Conservation (phyloP, 2,888 invertebrate species). For the Drosophila dives region DNA sequence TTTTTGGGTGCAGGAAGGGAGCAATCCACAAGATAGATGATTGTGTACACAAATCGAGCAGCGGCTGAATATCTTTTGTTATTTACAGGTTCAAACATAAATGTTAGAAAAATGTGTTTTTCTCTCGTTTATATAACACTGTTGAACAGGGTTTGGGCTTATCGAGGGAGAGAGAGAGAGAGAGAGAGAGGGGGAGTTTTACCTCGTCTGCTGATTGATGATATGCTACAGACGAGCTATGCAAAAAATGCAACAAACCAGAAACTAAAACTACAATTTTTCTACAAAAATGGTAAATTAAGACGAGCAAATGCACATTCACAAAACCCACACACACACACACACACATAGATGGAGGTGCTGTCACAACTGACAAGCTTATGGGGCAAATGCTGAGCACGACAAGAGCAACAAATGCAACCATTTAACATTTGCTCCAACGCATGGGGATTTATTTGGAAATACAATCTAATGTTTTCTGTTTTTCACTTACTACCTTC, state of each 20-base stretch:
- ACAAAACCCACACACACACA: background rate
- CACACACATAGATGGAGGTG: background rate
- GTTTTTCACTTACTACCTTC: slow-evolving; percentile 3
- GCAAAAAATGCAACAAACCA: slow-evolving; percentile 51
- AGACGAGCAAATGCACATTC: slow-evolving; percentile 22
- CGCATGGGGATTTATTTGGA: slow-evolving; percentile 9
- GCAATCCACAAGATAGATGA: slow-evolving; percentile 26
- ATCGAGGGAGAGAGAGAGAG: slow-evolving; percentile 5
- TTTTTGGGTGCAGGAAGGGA: background rate
- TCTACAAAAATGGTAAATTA: slow-evolving; percentile 53
- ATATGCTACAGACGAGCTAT: slow-evolving; percentile 49
- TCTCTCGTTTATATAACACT: slow-evolving; percentile 4
- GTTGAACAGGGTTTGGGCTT: background rate
- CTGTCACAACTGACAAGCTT: slow-evolving; percentile 14
- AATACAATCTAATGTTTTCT: background rate
- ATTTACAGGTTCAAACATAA: slow-evolving; percentile 42
- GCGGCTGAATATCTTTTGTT: background rate
- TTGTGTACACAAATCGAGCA: slow-evolving; percentile 11
- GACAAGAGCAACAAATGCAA: slow-evolving; percentile 47
- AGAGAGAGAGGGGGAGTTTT: background rate
- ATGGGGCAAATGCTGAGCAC: slow-evolving; percentile 18
- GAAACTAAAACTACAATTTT: slow-evolving; percentile 7
- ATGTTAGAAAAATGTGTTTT: slow-evolving; percentile 27
- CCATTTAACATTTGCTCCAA: slow-evolving; percentile 61
- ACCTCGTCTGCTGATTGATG: slow-evolving; percentile 64